Percentiles rank a stretch among this genome's conserved stretches.
Conservation (phyloP, 2,797 vertebrate genomes). For the Betta splendens region DNA sequence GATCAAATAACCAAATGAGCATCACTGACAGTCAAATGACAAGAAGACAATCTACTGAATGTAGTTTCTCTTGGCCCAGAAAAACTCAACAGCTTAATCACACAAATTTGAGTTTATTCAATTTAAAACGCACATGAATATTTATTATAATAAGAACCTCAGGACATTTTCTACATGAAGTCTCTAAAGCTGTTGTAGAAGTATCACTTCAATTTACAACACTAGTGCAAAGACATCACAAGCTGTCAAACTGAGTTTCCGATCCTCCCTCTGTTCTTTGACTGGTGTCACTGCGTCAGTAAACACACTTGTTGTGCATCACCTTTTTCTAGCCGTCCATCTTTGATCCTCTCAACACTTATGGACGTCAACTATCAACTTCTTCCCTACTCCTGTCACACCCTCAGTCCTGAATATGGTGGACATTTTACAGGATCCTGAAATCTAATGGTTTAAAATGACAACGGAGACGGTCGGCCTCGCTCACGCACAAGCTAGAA, state of each 20-base stretch:
- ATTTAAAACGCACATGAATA: background rate
- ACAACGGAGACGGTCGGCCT: background rate
- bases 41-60: background rate
- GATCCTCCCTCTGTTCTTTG: constrained; percentile 3
- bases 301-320: constrained; percentile 2
- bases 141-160: background rate
- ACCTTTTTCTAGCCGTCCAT: background rate
- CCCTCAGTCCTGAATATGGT: no score
- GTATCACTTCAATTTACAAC: no score
- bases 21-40: background rate
- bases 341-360: constrained; percentile 14
- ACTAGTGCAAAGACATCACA: no score
- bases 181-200: background rate
- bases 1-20: no score
- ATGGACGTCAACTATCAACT: constrained; percentile 4
- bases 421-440: no score
- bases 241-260: background rate
- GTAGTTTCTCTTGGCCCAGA: background rate
- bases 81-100: background rate
- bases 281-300: background rate
- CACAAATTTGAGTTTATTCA: background rate
- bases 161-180: background rate
- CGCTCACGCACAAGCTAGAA: no score
- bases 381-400: background rate
- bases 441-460: background rate